phyloP scores from a whole-genome alignment of 2,113 vertebrate genomes.

The Crotalus tigris region DNA sequence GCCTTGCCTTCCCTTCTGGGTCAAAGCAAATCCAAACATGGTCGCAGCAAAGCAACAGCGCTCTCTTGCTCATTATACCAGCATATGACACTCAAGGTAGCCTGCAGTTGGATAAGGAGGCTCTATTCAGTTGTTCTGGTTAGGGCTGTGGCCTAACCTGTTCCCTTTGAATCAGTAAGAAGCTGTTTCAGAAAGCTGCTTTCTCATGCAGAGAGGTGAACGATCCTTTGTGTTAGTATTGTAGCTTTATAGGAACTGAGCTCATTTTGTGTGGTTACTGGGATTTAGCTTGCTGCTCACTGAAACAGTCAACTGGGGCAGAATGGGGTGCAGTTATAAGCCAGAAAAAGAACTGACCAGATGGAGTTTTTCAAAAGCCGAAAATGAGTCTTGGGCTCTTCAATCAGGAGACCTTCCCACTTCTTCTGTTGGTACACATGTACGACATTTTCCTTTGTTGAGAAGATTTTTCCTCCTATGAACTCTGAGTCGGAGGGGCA shows the following conservation, averaged over 20 bases:
- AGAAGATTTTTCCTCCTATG: not conserved
- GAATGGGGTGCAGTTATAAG: not conserved
- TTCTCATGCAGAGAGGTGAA: not conserved
- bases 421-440: not conserved
- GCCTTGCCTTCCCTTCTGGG: not conserved
- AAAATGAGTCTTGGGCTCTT: not conserved
- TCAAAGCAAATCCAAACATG: not conserved
- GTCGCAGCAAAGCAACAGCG: not conserved
- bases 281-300: not conserved
- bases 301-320: not conserved
- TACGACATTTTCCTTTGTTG: not conserved
- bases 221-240: not conserved
- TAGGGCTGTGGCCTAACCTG: not conserved
- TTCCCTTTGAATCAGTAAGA: not conserved
- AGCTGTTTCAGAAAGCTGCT: not conserved
- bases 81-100: not conserved
- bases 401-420: not conserved
- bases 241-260: not conserved
- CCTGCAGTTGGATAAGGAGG: not conserved
- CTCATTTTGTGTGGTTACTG: not conserved
- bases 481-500: slow-evolving; percentile 1
- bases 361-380: not conserved
- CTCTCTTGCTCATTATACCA: not conserved
- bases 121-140: not conserved
- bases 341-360: not conserved